Evolutionary conservation across 2,888 invertebrate genomes (phyloP), one percentile per base, ranked within the genome.

Genomic region (Agonopterix subpropinquella): DNA sequence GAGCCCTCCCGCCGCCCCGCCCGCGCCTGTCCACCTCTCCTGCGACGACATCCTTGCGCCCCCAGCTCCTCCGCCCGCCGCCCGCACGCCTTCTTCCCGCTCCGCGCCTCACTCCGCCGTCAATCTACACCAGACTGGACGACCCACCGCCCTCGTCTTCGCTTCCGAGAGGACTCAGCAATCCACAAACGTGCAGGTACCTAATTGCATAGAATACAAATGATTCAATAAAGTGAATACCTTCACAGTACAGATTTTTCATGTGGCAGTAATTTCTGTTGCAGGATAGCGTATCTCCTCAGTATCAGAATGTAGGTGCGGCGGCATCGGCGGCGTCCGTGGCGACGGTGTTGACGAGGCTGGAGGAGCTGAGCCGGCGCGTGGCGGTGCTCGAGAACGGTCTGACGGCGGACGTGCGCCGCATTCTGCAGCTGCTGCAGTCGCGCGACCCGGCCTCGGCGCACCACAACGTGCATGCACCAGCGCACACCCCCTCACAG

Each of bases 331-430:
- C 81, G 36, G 82, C 82, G 2, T 80, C 85, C 56, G 80, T 90
- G 67, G 73, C 89, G 65, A 73, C 90, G 59, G 90, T 94, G 59
- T 89, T 92, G 65, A 85, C 89, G 53, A 90, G 93, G 64, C 89
- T 95, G 70, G 94, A 94, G 63, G 91, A 92, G 65, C 80, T 95
- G 53, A 90, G 91, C 64, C 90, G 91, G 67, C 91, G 92, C 59
- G 91, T 96, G 57, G 91, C 92, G 44, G 89, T 92, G 46, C 81
- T 96, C 64, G 95, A 96, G 73, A 90, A 90, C 54, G 92, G 92
- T 37, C 91, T 96, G 64, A 92, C 93, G 15, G 85, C 91, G 8
- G 95, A 96, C 70, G 92, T 96, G 59, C 91, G 93, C 58, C 89
- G 92, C 56, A 95, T 96, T 54, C 82, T 95, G 64, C 89, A 89